Evolutionary conservation across 2,888 invertebrate species (phyloP), one percentile per base, ranked within the genome.

Genomic region (Chromoteleia sp.): DNA sequence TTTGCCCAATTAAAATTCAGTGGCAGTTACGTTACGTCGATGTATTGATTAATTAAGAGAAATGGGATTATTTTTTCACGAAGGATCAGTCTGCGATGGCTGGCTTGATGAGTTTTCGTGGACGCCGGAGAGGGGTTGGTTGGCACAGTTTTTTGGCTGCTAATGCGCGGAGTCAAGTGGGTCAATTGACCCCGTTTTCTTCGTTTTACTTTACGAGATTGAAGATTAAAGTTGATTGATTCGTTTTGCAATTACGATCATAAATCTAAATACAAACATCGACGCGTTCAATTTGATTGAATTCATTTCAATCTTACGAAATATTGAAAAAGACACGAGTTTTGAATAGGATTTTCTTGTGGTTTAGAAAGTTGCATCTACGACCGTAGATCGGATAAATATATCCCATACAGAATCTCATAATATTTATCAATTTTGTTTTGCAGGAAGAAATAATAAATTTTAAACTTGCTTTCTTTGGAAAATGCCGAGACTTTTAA

Each of bases 1-100:
- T 65, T 65, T 21, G 25, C 6, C 33, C 36, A 39, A 50, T 65
- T 39, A 65, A 65, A 65, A 25, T 65, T 36, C 33, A 50, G 39
- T 14, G 12, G 15, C 36, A 33, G 14, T 50, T n/a, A 17, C 29
- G 14, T 39, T 39, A 15, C 15, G 21, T 8, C 14, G 10, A 50
- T 36, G 48, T 39, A 1, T 5, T 10, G 25, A 39, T 65, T 65
- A 50, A 65, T 65, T 65, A 65, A 50, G 50, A 25, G 36, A 21
- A 65, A 50, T 36, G 15, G 15, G 14, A n/a, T 39, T 21, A 39
- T 36, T 65, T 65, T 36, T 65, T 50, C 10, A 39, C 12, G 3
- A 48, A 30, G 2, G 63, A 63, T 56, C 14, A 33, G 12, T 33
- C 10, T 41, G 50, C 12, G 43, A 29, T 39, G 14, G 29, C 29